Conservation (phyloP, 2,888 invertebrate genomes). For the Phragmatobia fuliginosa region DNA sequence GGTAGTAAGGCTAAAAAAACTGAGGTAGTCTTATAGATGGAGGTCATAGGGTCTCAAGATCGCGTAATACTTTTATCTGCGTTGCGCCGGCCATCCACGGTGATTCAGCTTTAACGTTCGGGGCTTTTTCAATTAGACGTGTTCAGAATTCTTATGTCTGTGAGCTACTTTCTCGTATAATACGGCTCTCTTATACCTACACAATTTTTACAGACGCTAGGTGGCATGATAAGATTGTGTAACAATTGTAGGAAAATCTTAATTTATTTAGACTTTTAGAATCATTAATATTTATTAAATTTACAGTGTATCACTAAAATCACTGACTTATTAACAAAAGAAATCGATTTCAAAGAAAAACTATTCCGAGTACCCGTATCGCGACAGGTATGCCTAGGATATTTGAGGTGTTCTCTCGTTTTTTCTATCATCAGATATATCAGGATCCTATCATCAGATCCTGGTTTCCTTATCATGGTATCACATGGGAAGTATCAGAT, state of each 20-base stretch:
- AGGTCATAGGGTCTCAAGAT: conserved; percentile 42
- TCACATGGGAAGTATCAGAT: too few relatives aligned
- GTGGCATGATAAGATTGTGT: not conserved
- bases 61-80: conserved; percentile 47
- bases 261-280: too few relatives aligned
- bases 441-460: too few relatives aligned
- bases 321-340: too few relatives aligned
- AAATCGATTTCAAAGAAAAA: too few relatives aligned
- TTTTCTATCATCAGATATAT: too few relatives aligned
- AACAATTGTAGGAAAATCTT: not conserved
- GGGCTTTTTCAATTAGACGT: conserved; percentile 23
- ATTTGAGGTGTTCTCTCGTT: too few relatives aligned
- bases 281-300: too few relatives aligned
- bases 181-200: not conserved
- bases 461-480: too few relatives aligned
- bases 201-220: not conserved
- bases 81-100: conserved; percentile 13
- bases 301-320: too few relatives aligned
- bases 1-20: not conserved
- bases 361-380: too few relatives aligned
- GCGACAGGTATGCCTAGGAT: too few relatives aligned
- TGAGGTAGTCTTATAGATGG: conserved; percentile 16
- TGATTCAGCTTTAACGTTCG: conserved; percentile 37
- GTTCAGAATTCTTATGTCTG: conserved; percentile 28
- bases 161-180: not conserved